phyloP scores from a whole-genome alignment of 2,888 invertebrate species.

The Mystacides longicornis region DNA sequence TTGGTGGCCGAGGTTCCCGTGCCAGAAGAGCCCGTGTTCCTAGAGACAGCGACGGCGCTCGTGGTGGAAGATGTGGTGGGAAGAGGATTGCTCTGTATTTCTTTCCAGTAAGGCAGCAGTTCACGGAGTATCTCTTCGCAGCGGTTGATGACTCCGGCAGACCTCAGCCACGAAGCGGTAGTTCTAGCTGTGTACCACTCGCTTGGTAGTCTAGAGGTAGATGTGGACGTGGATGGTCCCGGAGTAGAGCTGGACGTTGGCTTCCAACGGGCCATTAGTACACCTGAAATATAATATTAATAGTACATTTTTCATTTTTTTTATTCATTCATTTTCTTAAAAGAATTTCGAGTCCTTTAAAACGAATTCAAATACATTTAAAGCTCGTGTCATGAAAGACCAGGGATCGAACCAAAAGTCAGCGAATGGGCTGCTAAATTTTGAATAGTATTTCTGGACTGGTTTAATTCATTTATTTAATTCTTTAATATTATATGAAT shows the following conservation, averaged over 20 bases:
- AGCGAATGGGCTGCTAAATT: too few relatives aligned
- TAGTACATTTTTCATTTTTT: neutral
- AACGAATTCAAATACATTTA: too few relatives aligned
- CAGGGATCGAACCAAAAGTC: too few relatives aligned
- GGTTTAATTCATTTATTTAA: too few relatives aligned
- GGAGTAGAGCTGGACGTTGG: slow-evolving; percentile 26
- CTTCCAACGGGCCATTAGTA: slow-evolving; percentile 71
- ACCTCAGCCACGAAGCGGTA: slow-evolving; percentile 62
- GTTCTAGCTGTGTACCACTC: slow-evolving; percentile 44
- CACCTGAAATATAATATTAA: slow-evolving; percentile 40
- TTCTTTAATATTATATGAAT: too few relatives aligned
- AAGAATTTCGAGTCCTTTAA: too few relatives aligned
- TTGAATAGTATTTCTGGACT: too few relatives aligned
- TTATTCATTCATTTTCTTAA: too few relatives aligned
- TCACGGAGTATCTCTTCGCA: slow-evolving; percentile 65
- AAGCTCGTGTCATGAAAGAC: too few relatives aligned
- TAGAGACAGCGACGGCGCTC: slow-evolving; percentile 32
- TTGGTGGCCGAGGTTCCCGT: slow-evolving; percentile 64
- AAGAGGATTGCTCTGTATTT: slow-evolving; percentile 51
- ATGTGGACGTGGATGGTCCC: slow-evolving; percentile 31
- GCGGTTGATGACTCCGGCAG: slow-evolving; percentile 63
- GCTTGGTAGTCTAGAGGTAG: slow-evolving; percentile 40
- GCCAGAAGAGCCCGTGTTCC: slow-evolving; percentile 65
- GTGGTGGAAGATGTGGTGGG: slow-evolving; percentile 73
- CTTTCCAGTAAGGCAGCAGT: slow-evolving; percentile 72